These are phyloP conservation scores for Tadarida brasiliensis DNA, from an alignment of 2,797 vertebrate species.

Conservation along the genomic window DNA sequence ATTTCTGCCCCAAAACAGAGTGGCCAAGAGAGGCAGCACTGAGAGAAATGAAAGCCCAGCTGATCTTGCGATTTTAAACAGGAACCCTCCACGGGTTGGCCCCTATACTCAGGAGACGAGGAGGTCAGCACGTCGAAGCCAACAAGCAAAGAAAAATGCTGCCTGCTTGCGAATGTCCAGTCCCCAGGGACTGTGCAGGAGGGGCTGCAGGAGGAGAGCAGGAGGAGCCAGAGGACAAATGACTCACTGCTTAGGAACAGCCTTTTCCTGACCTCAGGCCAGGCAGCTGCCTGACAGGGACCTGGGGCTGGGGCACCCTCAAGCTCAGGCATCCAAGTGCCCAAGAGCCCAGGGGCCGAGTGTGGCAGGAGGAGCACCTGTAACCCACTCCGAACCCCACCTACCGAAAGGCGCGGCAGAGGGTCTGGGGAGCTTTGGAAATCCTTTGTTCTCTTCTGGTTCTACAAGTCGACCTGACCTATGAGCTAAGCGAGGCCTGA, in stretches of 20 bases:
- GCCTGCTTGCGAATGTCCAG: slow-evolving; percentile 28
- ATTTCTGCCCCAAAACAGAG: background rate
- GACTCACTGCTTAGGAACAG: slow-evolving; percentile 73
- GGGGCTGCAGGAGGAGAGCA: background rate
- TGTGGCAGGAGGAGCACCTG: background rate
- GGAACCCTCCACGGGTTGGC: background rate
- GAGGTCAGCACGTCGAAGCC: slow-evolving; percentile 57
- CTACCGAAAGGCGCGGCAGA: fast-evolving
- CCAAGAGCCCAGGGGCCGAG: background rate
- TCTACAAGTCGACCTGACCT: background rate
- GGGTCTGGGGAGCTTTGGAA: background rate
- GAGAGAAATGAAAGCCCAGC: background rate
- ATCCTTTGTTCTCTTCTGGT: background rate
- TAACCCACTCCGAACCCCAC: background rate
- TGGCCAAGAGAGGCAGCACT: background rate
- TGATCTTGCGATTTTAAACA: background rate
- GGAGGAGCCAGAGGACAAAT: slow-evolving; percentile 58
- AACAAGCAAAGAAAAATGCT: slow-evolving; percentile 53
- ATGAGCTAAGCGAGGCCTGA: background rate
- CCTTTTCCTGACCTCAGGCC: slow-evolving; percentile 74
- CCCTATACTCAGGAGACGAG: slow-evolving; percentile 54
- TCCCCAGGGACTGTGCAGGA: slow-evolving; percentile 18
- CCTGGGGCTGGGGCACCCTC: background rate
- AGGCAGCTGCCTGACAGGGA: slow-evolving; percentile 63
- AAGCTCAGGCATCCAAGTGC: background rate